Evolutionary conservation across 2,888 invertebrate genomes (phyloP), one percentile per base, ranked within the genome.

Genomic region (Caenorhabditis parvicauda): DNA sequence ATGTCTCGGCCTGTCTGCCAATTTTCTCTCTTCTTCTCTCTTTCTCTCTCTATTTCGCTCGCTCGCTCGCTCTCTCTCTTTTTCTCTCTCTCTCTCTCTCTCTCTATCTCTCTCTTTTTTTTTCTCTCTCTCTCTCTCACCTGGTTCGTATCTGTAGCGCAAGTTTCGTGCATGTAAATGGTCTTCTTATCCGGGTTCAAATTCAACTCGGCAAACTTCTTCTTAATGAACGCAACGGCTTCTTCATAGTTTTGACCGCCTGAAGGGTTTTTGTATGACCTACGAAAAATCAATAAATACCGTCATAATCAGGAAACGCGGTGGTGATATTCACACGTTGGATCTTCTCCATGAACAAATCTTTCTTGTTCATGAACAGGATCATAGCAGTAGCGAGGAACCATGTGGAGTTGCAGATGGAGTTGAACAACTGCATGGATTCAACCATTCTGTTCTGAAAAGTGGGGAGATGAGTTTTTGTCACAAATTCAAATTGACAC

Each of bases 201-300:
- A 86, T 99, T 98, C 85, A 98, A 89, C 86, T 98, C 96, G 85
- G 93, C 95, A 87, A 98, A 98, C 94, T 96, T 98, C 86, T 93
- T 89, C 85, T 98, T 89, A 84, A 98, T 98, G 87, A 96, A 98
- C 87, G 95, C 94, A 86, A 96, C 89, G 84, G 98, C 96, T 84
- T 92, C 89, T 83, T 94, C 92, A 86, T 94, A 93, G 87, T 91
- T 89, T 85, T 93, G 92, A 81, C 90, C 91, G 85, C 94, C 94
- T 76, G 37, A 43, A 74, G 51, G 14, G 2, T 7, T 38, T 39
- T n/a, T n/a, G 9, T 12, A n/a, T 41, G 9, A 17, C 12, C 9
- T 41, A 12, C 3, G n/a, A 24, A 51, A 47, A 7, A 25, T 35
- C 27, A n/a, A 12, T 4, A 17, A 53, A 32, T 29, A 72, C 76